These are phyloP conservation scores for Charaxes varanes DNA, from an alignment of 1,140 invertebrate species.

Conservation along the genomic window DNA sequence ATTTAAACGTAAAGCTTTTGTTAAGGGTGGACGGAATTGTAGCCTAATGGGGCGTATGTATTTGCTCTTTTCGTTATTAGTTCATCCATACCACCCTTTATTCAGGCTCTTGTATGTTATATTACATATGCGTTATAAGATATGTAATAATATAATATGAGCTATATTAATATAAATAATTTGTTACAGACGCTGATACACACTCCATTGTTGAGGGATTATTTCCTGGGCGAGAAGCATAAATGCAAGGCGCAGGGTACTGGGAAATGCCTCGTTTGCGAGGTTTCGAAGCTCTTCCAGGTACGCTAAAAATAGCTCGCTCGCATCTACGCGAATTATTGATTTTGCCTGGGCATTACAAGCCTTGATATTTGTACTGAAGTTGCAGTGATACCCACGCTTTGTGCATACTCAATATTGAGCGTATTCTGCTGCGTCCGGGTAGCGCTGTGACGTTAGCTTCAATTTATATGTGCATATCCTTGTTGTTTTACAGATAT, in stretches of 20 bases:
- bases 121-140: no score
- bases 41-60: no score
- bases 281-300: slow-evolving; percentile 90
- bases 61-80: no score
- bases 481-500: no score
- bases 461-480: no score
- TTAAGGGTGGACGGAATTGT: no score
- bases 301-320: slow-evolving; percentile 41
- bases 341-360: slow-evolving; percentile 21
- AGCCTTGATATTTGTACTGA: slow-evolving; percentile 12
- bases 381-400: slow-evolving; percentile 13
- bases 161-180: slow-evolving; percentile 1
- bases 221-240: slow-evolving; percentile 95
- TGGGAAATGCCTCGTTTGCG: slow-evolving; percentile 92
- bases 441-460: background rate
- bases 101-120: no score
- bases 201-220: slow-evolving; percentile 94
- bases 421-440: slow-evolving; percentile 6
- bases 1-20: no score
- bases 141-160: background rate
- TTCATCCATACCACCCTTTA: no score
- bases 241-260: slow-evolving; percentile 80
- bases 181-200: slow-evolving; percentile 86
- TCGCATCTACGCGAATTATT: slow-evolving; percentile 22
- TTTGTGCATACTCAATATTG: slow-evolving; percentile 6